phyloP scores from a whole-genome alignment of 2,797 vertebrate species.

The Siniperca undulata region DNA sequence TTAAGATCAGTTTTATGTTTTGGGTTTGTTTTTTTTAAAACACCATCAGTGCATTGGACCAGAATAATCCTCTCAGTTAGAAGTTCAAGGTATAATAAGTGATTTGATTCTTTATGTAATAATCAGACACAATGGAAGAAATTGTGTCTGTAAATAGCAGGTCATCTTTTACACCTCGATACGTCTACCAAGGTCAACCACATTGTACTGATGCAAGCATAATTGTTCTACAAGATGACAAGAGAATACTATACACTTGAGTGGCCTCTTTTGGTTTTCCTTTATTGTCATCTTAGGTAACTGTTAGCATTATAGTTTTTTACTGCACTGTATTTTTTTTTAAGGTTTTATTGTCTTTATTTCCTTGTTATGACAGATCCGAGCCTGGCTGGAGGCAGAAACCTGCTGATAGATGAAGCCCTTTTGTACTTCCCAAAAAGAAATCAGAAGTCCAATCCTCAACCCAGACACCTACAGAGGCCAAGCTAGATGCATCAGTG shows the following conservation, averaged over 20 bases:
- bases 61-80: background rate
- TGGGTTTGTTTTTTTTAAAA: background rate
- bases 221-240: slow-evolving; percentile 33
- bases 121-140: slow-evolving; percentile 2
- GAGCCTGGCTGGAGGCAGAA: slow-evolving; percentile 61
- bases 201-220: background rate
- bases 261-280: slow-evolving; percentile 72
- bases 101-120: background rate
- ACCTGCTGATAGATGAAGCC: slow-evolving; percentile 72
- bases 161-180: slow-evolving; percentile 11
- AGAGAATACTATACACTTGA: slow-evolving; percentile 50
- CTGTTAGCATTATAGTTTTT: slow-evolving; percentile 64
- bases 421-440: slow-evolving; percentile 75
- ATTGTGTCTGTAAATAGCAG: slow-evolving; percentile 16
- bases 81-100: slow-evolving; percentile 2
- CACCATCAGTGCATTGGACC: background rate
- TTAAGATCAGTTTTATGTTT: background rate
- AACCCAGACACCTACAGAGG: slow-evolving; percentile 59
- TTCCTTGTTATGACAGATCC: slow-evolving; percentile 74
- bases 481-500: slow-evolving; percentile 63
- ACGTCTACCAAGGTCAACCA: slow-evolving; percentile 26
- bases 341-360: slow-evolving; percentile 70
- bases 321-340: slow-evolving; percentile 65
- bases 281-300: slow-evolving; percentile 70
- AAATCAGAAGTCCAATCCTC: slow-evolving; percentile 75